phyloP scores from a whole-genome alignment of 2,797 vertebrate genomes.

The Ctenosaura bakeri region DNA sequence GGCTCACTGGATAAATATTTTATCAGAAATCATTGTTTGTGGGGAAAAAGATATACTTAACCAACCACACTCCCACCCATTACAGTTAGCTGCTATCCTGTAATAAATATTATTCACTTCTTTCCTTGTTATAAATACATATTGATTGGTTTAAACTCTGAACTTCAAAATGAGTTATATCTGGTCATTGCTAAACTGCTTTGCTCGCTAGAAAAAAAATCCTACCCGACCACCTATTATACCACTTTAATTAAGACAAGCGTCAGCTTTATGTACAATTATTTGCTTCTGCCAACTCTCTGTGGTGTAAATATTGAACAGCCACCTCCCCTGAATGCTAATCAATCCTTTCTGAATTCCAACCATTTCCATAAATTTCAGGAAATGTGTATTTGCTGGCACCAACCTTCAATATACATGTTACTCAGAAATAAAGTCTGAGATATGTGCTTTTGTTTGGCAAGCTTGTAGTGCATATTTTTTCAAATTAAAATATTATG shows the following conservation, averaged over 20 bases:
- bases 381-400: slow-evolving; percentile 84
- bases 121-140: slow-evolving; percentile 80
- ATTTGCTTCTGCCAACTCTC: slow-evolving; percentile 85
- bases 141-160: slow-evolving; percentile 87
- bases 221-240: slow-evolving; percentile 81
- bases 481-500: slow-evolving; percentile 83
- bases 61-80: slow-evolving; percentile 68
- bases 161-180: slow-evolving; percentile 86
- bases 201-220: slow-evolving; percentile 76
- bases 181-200: slow-evolving; percentile 82
- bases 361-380: slow-evolving; percentile 87
- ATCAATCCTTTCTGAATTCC: slow-evolving; percentile 87
- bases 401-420: slow-evolving; percentile 70
- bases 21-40: slow-evolving; percentile 44
- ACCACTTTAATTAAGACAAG: slow-evolving; percentile 90
- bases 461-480: slow-evolving; percentile 67
- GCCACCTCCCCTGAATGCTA: slow-evolving; percentile 82
- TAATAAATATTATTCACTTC: slow-evolving; percentile 76
- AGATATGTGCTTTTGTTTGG: slow-evolving; percentile 78
- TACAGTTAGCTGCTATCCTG: slow-evolving; percentile 60
- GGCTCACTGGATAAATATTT: slow-evolving; percentile 60
- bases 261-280: slow-evolving; percentile 84
- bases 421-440: slow-evolving; percentile 68
- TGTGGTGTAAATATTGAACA: slow-evolving; percentile 87
- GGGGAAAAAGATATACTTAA: slow-evolving; percentile 59